phyloP scores from a whole-genome alignment of 1,140 invertebrate species.

The Plectrocnemia conspersa region DNA sequence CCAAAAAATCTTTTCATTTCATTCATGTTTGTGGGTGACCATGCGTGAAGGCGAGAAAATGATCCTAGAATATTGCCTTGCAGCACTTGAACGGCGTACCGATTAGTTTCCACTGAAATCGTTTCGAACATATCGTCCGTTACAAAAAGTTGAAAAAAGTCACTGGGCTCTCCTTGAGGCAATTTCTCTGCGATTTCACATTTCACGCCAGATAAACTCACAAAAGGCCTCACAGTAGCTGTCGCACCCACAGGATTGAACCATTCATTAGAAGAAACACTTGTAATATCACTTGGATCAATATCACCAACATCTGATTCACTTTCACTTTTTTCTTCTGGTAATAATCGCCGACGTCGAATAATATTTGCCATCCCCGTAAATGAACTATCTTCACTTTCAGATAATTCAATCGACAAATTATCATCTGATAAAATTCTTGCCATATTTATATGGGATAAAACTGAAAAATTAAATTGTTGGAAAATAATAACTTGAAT shows the following conservation, averaged over 20 bases:
- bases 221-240: constrained; percentile 8
- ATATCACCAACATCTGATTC: constrained; percentile 13
- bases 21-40: constrained; percentile 7
- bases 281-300: constrained; percentile 4
- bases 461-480: constrained; percentile 7
- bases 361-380: background rate
- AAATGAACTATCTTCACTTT: constrained; percentile 5
- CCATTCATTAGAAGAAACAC: constrained; percentile 7
- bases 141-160: constrained; percentile 22
- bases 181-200: background rate
- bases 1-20: constrained; percentile 17
- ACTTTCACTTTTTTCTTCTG: constrained; percentile 15
- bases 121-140: constrained; percentile 16
- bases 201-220: constrained; percentile 12
- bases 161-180: constrained; percentile 11
- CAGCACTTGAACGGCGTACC: constrained; percentile 7
- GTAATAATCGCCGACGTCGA: constrained; percentile 3
- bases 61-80: background rate
- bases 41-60: constrained; percentile 11
- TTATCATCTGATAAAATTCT: background rate
- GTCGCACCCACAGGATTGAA: background rate
- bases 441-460: constrained; percentile 3
- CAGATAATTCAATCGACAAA: constrained; percentile 2
- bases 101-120: constrained; percentile 8
- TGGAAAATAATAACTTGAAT: no score